Base-by-base conservation (phyloP, 2,797 vertebrate species). In the Malacoctenus gilli region DNA sequence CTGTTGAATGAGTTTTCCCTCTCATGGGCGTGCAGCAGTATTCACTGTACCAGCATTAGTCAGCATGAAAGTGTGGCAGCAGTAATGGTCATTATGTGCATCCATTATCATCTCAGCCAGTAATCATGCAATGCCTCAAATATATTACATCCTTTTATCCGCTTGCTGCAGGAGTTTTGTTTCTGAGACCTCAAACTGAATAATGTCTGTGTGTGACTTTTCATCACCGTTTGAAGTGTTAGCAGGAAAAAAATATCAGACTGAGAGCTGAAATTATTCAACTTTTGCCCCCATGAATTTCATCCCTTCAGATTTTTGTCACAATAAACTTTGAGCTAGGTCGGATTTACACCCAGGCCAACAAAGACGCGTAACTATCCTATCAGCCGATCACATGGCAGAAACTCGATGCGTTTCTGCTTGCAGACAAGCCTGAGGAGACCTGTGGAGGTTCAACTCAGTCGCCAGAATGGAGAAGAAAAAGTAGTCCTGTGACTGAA, bases 21-120 rank as follows among this genome's bases (percentile, higher is more conserved):
- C 3, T 43, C 10, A 0, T 9, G 14, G 4, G n/a, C 39, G 28
- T 21, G 37, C 8, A 19, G 19, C 10, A 19, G 19, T 14, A 21
- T 28, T 51, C 10, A 47, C 1, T 28, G n/a, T 13, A 18, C 51
- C 14, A 44, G 14, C 19, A 39, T 30, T 18, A 14, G 10, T 22
- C 51, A 28, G 30, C 55, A 28, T 59, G 32, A 48, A 18, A 36
- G 13, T 1, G 4, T 0, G 30, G 35, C 48, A 37, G 39, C 25
- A 12, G 40, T 30, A 49, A 56, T 22, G 9, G 14, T 49, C 41
- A 16, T 39, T 30, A 34, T 25, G 25, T 48, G 32, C 31, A 70
- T 19, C 13, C 14, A 40, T 59, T 47, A 46, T 18, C n/a, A 30
- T 43, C 60, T 64, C 19, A 36, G 21, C 5, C 31, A 31, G 15